These are phyloP conservation scores for Ascidia mentula DNA, from an alignment of 23 tunicate genomes.

Conservation along the genomic window DNA sequence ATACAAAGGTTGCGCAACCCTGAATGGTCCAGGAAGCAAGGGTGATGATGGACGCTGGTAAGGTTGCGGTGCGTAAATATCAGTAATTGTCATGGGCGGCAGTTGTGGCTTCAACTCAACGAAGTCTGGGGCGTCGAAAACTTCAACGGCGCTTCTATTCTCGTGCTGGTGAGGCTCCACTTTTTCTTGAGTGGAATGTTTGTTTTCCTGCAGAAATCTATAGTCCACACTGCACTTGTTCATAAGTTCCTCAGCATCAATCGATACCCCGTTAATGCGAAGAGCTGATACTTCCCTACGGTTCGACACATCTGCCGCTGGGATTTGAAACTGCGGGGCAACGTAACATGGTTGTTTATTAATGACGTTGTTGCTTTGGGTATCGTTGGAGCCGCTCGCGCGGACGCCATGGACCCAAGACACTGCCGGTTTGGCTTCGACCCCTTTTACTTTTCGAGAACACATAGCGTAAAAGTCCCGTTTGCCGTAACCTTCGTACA, in stretches of 20 bases:
- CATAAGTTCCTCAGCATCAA: background rate
- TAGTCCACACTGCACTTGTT: background rate
- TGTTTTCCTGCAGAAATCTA: background rate
- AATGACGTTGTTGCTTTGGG: slow-evolving; percentile 14
- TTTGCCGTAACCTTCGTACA: slow-evolving; percentile 54
- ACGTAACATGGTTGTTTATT: background rate
- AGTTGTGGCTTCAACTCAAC: slow-evolving; percentile 15
- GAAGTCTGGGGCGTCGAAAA: background rate
- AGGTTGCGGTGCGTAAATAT: slow-evolving; percentile 29
- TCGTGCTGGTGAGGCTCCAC: background rate
- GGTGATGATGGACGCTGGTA: background rate
- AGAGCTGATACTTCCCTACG: background rate
- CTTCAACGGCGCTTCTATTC: background rate
- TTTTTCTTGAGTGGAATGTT: background rate
- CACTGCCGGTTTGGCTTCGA: slow-evolving; percentile 38
- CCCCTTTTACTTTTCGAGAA: slow-evolving; percentile 10
- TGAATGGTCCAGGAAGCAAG: background rate
- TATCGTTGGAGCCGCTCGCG: slow-evolving; percentile 12
- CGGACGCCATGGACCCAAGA: slow-evolving; percentile 40
- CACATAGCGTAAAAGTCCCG: slow-evolving; percentile 13
- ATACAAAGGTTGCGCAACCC: slow-evolving; percentile 31
- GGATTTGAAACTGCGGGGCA: background rate
- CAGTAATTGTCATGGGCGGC: background rate
- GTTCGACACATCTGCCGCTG: background rate
- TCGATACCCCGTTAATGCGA: background rate